These are phyloP conservation scores for Ophthalmolycus amberensis DNA, from an alignment of 2,113 vertebrate species.

Conservation along the genomic window DNA sequence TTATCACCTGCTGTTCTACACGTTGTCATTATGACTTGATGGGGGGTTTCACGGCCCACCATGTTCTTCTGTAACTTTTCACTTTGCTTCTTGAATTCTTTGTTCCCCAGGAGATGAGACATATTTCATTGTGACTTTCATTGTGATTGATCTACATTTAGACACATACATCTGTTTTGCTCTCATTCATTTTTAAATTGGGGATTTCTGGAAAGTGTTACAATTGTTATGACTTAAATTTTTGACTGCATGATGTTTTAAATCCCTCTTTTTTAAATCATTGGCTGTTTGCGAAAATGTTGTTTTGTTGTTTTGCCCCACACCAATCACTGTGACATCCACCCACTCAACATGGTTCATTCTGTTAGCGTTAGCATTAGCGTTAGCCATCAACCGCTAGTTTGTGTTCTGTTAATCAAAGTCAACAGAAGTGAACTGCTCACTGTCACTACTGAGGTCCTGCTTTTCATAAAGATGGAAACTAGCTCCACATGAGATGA, in stretches of 20 bases:
- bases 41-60: no score
- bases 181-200: background rate
- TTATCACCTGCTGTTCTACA: background rate
- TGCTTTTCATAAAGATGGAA: background rate
- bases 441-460: background rate
- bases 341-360: background rate
- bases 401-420: background rate
- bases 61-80: background rate
- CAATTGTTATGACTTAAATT: background rate
- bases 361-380: background rate
- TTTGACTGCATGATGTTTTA: conserved; percentile 1
- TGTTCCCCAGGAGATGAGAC: background rate
- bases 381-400: background rate
- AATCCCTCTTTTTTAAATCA: background rate
- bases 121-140: background rate
- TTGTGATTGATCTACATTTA: background rate
- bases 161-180: background rate
- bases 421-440: background rate
- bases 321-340: conserved; percentile 17
- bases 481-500: background rate
- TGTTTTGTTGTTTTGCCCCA: background rate
- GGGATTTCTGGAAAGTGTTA: background rate
- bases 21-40: background rate
- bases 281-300: background rate
- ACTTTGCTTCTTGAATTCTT: background rate